Base-by-base conservation (phyloP, 2,113 vertebrate genomes). In the Synodontis membranacea region DNA sequence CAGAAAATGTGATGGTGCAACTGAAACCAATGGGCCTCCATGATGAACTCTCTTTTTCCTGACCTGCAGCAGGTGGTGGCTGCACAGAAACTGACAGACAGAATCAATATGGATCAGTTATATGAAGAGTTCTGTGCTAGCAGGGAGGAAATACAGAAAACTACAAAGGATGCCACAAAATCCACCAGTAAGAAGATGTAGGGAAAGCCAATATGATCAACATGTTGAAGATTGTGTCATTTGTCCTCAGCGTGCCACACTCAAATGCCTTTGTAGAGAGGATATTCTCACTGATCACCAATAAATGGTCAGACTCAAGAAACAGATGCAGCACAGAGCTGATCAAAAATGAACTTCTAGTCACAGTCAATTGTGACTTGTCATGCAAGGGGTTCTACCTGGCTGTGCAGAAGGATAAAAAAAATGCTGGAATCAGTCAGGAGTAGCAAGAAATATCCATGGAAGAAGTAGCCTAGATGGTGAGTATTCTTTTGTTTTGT, bases 81-180 rank as follows among this genome's bases (percentile, higher is more conserved):
- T 25, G 6, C 7, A 4, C 21, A 46, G 9, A 44, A 75, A 42
- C 25, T 4, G 25, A 44, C 42, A 14, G 39, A 15, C 31, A 10
- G 17, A 11, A 34, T 62, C 50, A 68, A 23, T n/a, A 87, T 85
- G 82, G 83, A 87, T 34, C 34, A 84, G 5, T 72, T 79, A 46
- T 83, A 86, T 86, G 72, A 89, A 84, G 76, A 87, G 62, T 84
- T 84, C 66, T 75, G 64, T 46, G 50, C 58, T 28, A 86, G 37
- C 50, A n/a, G 9, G 11, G 39, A 79, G n/a, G 66, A 70, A 37
- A 70, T 11, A 6, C 28, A 86, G 66, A 84, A 84, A 75, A 23
- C 10, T 28, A 50, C 19, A 76, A n/a, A 80, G 64, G 39, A 88
- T 82, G 54, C 54, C 34, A 82, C 84, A 87, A 64, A 85, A 85